phyloP scores from a whole-genome alignment of 2,113 vertebrate genomes.

The Oncorhynchus masou region DNA sequence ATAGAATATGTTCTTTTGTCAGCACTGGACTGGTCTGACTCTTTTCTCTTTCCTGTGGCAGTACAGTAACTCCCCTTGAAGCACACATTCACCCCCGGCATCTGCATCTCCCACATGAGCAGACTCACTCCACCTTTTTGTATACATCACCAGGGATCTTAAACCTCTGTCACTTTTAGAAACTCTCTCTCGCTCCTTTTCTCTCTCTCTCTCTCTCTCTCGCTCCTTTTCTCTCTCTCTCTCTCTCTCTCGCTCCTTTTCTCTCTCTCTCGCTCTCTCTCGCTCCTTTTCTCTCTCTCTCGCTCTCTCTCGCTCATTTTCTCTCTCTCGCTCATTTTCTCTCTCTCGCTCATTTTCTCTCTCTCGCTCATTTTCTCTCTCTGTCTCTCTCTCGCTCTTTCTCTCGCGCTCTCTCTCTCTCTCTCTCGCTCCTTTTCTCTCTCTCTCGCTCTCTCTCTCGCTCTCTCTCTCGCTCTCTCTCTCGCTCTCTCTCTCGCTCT shows the following conservation, averaged over 20 bases:
- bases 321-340: conserved; percentile 3
- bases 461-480: conserved; percentile 1
- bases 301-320: conserved; percentile 2
- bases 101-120: conserved; percentile 21
- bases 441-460: conserved; percentile 3
- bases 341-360: neutral
- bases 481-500: no score
- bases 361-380: no score
- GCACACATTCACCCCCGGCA: neutral
- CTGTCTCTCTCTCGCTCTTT: neutral
- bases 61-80: neutral
- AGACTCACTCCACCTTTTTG: conserved; percentile 30
- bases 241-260: neutral
- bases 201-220: conserved; percentile 2
- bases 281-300: neutral
- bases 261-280: conserved; percentile 2
- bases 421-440: neutral
- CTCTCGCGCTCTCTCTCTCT: neutral
- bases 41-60: conserved; percentile 2
- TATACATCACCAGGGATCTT: conserved; percentile 3
- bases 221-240: no score
- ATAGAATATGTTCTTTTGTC: conserved; percentile 1
- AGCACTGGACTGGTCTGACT: neutral
- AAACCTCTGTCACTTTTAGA: conserved; percentile 22
- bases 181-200: conserved; percentile 3